A percentile compares a stretch with the other conserved stretches of the same genome.
phyloP scores from a whole-genome alignment of 1,140 invertebrate species.

The Bombus consobrinus region DNA sequence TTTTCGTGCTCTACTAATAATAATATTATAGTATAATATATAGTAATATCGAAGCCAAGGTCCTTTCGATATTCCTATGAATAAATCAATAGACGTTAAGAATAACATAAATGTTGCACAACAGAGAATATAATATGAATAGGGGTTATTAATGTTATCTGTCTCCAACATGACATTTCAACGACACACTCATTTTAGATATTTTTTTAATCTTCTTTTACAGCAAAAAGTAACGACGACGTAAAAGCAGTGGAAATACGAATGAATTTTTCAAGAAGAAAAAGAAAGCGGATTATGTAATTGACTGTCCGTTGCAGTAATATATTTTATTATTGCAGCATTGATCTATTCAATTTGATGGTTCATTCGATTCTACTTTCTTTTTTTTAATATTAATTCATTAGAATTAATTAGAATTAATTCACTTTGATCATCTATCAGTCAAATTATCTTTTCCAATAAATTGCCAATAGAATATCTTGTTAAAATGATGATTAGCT shows the following conservation, averaged over 20 bases:
- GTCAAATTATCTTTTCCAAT: background rate
- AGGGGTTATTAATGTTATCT: background rate
- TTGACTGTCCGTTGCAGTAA: background rate
- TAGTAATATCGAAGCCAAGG: background rate
- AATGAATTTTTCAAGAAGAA: background rate
- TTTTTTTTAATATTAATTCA: too few species aligned
- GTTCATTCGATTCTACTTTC: too few species aligned
- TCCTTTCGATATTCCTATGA: background rate
- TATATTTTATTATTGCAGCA: background rate
- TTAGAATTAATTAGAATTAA: too few species aligned
- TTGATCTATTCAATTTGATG: background rate
- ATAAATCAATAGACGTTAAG: background rate
- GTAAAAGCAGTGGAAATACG: background rate
- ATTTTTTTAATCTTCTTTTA: background rate
- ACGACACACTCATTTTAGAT: background rate
- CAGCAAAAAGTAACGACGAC: background rate
- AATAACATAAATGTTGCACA: slow-evolving; percentile 3
- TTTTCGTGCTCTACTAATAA: background rate
- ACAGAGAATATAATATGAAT: background rate
- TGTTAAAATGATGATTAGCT: too few species aligned
- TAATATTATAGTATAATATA: too few species aligned
- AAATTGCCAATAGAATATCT: too few species aligned
- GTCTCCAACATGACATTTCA: background rate
- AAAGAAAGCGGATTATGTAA: background rate
- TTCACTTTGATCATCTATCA: background rate